Evolutionary conservation across 2,113 vertebrate species (phyloP).

Genomic region (Rhizomys pruinosus): DNA sequence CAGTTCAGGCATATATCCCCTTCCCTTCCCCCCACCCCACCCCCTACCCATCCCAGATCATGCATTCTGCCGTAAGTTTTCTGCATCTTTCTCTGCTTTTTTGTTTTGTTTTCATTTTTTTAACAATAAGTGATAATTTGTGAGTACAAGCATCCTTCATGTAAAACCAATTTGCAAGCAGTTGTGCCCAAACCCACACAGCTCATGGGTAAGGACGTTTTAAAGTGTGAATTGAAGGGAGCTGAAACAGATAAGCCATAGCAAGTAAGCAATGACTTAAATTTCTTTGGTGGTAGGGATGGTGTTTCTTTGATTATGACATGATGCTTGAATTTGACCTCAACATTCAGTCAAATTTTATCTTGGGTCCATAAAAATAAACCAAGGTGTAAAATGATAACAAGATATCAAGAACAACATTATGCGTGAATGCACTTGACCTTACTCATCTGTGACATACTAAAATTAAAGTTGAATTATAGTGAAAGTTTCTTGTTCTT

Average conservation of each 20-base stretch:
- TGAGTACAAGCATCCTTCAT: no score
- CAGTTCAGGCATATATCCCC: no score
- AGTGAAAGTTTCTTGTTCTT: neutral
- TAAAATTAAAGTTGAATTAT: neutral
- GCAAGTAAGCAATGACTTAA: neutral
- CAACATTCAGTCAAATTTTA: neutral
- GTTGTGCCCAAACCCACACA: no score
- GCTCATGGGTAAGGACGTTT: neutral
- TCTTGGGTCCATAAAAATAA: neutral
- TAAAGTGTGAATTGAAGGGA: neutral
- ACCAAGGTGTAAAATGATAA: neutral
- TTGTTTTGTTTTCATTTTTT: no score
- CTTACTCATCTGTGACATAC: neutral
- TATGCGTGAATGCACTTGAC: neutral
- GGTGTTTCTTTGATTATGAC: neutral
- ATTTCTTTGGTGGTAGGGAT: neutral
- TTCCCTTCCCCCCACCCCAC: no score
- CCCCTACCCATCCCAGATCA: no score
- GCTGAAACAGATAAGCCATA: neutral
- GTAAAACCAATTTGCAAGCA: no score
- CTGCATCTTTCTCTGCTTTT: no score
- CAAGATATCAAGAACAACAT: neutral
- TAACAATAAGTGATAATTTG: no score
- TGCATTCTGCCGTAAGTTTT: no score
- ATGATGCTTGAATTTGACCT: neutral